Evolutionary conservation across 2,888 invertebrate species (phyloP).

Genomic region (Apodemia hepburni): DNA sequence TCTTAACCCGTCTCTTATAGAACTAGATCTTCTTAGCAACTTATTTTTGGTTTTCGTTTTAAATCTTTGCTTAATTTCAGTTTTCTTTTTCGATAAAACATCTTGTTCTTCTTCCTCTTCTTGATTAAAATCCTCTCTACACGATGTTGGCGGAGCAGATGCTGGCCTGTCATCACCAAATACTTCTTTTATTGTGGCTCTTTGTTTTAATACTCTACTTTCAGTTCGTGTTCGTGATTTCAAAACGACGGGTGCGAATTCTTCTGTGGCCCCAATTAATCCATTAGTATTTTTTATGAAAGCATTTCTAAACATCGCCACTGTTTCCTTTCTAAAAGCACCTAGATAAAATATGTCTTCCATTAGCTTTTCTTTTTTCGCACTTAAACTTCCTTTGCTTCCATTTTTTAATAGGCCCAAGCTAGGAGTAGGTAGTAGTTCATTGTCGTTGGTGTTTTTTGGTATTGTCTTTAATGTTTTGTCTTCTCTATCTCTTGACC

Average conservation of each 20-base stretch:
- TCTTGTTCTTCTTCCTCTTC: conserved; percentile 49
- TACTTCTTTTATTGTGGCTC: conserved; percentile 90
- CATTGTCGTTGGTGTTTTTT: conserved; percentile 75
- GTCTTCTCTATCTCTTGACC: conserved; percentile 75
- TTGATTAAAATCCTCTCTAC: conserved; percentile 63
- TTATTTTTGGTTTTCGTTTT: conserved; percentile 69
- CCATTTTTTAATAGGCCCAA: conserved; percentile 67
- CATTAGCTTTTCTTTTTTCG: conserved; percentile 71
- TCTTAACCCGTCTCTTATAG: conserved; percentile 69
- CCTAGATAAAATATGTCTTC: conserved; percentile 82
- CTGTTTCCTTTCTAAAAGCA: conserved; percentile 84
- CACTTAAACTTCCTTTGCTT: conserved; percentile 59
- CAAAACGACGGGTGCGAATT: conserved; percentile 85
- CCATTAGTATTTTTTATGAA: conserved; percentile 83
- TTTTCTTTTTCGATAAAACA: conserved; percentile 54
- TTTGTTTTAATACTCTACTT: conserved; percentile 84
- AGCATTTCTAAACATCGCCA: conserved; percentile 83
- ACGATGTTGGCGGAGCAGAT: conserved; percentile 88
- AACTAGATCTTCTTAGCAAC: conserved; percentile 58
- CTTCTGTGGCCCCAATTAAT: conserved; percentile 78
- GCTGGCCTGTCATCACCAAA: conserved; percentile 90
- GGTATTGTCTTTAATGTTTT: conserved; percentile 77
- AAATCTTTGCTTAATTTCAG: conserved; percentile 54
- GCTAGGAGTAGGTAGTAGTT: conserved; percentile 84
- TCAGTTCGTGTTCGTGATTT: conserved; percentile 88